Conservation (phyloP, 2,113 vertebrate species). For the Hepsetus odoe region DNA sequence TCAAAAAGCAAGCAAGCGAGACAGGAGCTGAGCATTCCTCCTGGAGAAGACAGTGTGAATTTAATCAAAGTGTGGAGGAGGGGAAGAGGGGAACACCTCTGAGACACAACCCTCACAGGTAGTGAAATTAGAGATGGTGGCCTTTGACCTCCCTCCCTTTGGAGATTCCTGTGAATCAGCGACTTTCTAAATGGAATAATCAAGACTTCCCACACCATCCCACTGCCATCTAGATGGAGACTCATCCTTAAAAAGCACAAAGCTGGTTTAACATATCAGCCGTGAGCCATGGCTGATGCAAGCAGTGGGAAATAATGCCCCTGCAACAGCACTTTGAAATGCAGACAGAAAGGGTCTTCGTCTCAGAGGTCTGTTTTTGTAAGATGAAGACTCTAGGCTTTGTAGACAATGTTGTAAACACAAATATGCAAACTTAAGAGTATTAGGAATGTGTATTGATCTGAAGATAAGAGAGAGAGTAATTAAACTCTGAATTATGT, state of each 20-base stretch:
- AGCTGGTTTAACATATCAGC: background rate
- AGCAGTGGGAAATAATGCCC: constrained; percentile 2
- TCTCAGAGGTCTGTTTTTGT: background rate
- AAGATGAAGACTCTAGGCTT: too few species aligned
- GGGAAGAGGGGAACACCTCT: constrained; percentile 39
- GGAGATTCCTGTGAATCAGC: constrained; percentile 6
- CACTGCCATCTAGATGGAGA: background rate
- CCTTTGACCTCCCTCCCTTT: constrained; percentile 53
- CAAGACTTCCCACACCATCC: background rate
- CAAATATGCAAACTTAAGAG: background rate
- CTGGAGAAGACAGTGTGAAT: constrained; percentile 43
- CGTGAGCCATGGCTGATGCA: constrained; percentile 9
- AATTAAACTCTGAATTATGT: too few species aligned
- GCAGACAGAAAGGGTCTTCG: background rate
- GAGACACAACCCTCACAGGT: constrained; percentile 15
- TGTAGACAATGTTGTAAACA: background rate
- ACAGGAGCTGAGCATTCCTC: background rate
- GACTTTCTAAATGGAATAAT: constrained; percentile 33
- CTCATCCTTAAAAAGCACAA: background rate
- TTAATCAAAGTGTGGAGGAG: constrained; percentile 22
- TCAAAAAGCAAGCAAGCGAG: background rate
- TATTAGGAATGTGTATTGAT: too few species aligned
- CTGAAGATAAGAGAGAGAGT: too few species aligned
- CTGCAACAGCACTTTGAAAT: background rate
- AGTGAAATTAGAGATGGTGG: constrained; percentile 37